Percentiles rank a stretch among this genome's conserved stretches.
Conservation (phyloP, 2,888 invertebrate species). For the Chrysotoxum bicinctum region DNA sequence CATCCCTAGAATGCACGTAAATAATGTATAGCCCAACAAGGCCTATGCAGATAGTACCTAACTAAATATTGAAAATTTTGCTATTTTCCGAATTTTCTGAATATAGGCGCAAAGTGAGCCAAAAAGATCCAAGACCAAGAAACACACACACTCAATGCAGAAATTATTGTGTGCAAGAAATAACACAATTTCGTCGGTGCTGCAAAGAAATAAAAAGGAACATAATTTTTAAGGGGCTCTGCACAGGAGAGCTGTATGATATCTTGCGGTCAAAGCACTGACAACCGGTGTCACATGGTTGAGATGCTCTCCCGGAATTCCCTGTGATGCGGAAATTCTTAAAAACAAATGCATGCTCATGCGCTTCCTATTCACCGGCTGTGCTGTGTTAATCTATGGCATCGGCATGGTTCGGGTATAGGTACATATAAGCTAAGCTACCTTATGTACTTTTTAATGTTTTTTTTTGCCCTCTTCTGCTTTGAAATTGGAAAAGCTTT, state of each 20-base stretch:
- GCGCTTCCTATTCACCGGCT: conserved; percentile 68
- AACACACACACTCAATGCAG: conserved; percentile 17
- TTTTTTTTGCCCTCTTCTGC: neutral
- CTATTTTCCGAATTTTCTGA: conserved; percentile 38
- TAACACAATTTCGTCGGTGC: conserved; percentile 32
- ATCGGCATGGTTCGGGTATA: neutral
- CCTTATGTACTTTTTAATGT: conserved; percentile 18
- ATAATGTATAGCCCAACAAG: conserved; percentile 65
- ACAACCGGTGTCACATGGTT: conserved; percentile 70
- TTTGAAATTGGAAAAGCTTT: neutral
- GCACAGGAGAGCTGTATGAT: conserved; percentile 50
- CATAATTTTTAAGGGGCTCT: conserved; percentile 56
- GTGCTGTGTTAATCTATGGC: conserved; percentile 11
- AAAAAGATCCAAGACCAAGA: conserved; percentile 22
- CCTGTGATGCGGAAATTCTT: conserved; percentile 70
- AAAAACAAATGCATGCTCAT: conserved; percentile 70
- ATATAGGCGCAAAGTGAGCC: conserved; percentile 35
- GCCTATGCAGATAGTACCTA: conserved; percentile 67
- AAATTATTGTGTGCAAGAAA: conserved; percentile 50
- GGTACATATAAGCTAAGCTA: neutral
- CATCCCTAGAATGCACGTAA: conserved; percentile 65
- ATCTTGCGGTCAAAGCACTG: conserved; percentile 68
- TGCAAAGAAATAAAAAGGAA: conserved; percentile 19
- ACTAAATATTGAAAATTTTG: conserved; percentile 66
- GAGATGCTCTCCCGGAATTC: conserved; percentile 70